phyloP scores from a whole-genome alignment of 2,113 vertebrate species.

The Poicephalus gulielmi region DNA sequence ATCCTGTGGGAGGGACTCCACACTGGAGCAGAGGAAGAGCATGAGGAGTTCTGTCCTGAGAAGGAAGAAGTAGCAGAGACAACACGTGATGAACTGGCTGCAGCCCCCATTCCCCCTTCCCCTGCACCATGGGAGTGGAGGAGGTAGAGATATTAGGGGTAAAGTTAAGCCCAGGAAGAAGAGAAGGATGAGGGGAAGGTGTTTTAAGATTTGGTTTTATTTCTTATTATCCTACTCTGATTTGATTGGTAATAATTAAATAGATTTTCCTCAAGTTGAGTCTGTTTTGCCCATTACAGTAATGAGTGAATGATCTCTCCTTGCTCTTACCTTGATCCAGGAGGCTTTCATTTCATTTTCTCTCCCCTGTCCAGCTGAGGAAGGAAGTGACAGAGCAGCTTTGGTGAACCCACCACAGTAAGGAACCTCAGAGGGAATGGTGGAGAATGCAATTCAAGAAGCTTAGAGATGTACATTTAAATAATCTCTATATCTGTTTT shows the following conservation, averaged over 20 bases:
- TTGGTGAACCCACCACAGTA: background rate
- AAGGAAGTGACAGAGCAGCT: background rate
- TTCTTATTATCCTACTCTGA: background rate
- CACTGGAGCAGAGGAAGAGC: background rate
- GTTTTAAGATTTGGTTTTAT: background rate
- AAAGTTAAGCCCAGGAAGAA: background rate
- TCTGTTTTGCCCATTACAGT: rapidly evolving
- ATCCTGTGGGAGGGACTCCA: background rate
- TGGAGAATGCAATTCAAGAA: background rate
- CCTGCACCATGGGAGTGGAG: too few relatives aligned
- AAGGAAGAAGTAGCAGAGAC: background rate
- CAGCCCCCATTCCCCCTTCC: background rate
- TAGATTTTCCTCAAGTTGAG: background rate
- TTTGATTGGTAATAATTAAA: background rate
- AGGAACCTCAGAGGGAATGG: background rate
- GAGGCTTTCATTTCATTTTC: background rate
- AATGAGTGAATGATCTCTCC: background rate
- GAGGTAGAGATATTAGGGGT: background rate
- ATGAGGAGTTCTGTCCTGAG: rapidly evolving
- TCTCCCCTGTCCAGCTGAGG: background rate
- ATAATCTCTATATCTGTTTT: background rate
- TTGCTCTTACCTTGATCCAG: background rate
- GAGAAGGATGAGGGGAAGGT: background rate
- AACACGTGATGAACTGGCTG: rapidly evolving
- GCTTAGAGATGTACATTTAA: background rate